Base-by-base conservation (phyloP, 2,113 vertebrate species). In the Hemiprocne comata region DNA sequence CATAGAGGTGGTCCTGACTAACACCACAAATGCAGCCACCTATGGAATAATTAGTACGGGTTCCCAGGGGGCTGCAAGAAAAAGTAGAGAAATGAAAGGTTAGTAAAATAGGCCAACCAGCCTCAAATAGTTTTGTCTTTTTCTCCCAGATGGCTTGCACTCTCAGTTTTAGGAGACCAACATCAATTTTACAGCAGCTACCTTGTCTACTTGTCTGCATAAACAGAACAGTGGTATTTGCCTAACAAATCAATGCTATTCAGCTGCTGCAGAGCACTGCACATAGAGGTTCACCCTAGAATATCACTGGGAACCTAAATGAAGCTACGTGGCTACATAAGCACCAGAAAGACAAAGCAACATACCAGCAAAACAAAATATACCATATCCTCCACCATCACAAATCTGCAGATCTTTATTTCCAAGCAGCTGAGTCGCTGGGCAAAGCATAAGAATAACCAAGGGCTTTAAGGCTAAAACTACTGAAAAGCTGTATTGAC, bases 21-120 rank as follows among this genome's bases (percentile, higher is more conserved):
- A 89, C 57, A 72, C 44, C 91, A 64, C 83, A 85, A 86, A 95
- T 24, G 54, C 70, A 51, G 5, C 64, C 69, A 92, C 87, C 71
- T 74, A 82, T 25, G 23, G n/a, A 89, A 84, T 18, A 29, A 34
- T 76, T 33, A 66, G 48, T 3, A 77, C 29, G 55, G 24, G 36
- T 61, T 90, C 36, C 57, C 50, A 54, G 16, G 25, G n/a, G 54
- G 15, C 55, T 66, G 10, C n/a, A 84, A 81, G 77, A 87, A 89
- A 85, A 88, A 26, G 42, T 5, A 67, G 31, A 76, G 48, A 79
- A 91, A 85, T 0, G 1, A 78, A 34, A 26, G 28, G 21, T 33
- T 64, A 57, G 18, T 51, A 64, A 78, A 87, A 87, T 10, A 93
- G 51, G 28, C 60, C 60, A 85, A 54, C 4, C 42, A 76, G 33